A percentile compares a stretch with the other conserved stretches of the same genome.
Conservation (phyloP, 2,888 invertebrate species). For the Dryobota labecula region DNA sequence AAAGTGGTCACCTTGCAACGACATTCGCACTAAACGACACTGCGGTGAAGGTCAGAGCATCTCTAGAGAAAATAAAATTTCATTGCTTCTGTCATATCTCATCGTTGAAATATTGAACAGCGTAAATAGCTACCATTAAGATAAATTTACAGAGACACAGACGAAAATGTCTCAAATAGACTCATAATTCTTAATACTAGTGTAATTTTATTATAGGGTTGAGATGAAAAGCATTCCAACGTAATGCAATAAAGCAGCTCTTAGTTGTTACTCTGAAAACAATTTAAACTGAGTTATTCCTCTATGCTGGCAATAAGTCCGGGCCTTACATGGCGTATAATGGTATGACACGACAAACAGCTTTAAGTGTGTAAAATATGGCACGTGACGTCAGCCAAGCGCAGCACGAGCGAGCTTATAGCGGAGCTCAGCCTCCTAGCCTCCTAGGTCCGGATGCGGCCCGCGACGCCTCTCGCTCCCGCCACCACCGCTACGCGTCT, state of each 20-base stretch:
- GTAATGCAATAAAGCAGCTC: constrained; percentile 82
- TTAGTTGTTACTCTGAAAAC: constrained; percentile 82
- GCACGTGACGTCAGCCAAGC: constrained; percentile 86
- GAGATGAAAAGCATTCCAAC: constrained; percentile 82
- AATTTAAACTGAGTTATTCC: constrained; percentile 88
- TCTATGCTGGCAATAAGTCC: constrained; percentile 86
- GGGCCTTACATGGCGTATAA: constrained; percentile 89
- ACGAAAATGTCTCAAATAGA: constrained; percentile 72
- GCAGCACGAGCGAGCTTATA: constrained; percentile 83
- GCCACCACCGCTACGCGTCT: constrained; percentile 56
- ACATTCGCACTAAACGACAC: constrained; percentile 41
- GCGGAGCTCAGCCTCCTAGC: constrained; percentile 71
- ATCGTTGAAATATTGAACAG: constrained; percentile 72
- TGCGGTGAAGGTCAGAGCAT: constrained; percentile 53
- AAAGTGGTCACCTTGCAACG: constrained; percentile 36
- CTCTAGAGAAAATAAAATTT: constrained; percentile 56
- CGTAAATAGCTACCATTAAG: constrained; percentile 77
- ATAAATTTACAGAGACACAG: constrained; percentile 68
- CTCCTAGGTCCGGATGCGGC: constrained; percentile 77
- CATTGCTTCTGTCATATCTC: constrained; percentile 67
- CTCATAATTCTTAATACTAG: constrained; percentile 77
- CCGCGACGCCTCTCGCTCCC: constrained; percentile 64
- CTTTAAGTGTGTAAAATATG: constrained; percentile 90
- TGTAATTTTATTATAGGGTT: constrained; percentile 78
- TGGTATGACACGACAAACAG: constrained; percentile 91